Evolutionary conservation across 2,113 vertebrate genomes (phyloP).

Genomic region (Microtus pennsylvanicus): DNA sequence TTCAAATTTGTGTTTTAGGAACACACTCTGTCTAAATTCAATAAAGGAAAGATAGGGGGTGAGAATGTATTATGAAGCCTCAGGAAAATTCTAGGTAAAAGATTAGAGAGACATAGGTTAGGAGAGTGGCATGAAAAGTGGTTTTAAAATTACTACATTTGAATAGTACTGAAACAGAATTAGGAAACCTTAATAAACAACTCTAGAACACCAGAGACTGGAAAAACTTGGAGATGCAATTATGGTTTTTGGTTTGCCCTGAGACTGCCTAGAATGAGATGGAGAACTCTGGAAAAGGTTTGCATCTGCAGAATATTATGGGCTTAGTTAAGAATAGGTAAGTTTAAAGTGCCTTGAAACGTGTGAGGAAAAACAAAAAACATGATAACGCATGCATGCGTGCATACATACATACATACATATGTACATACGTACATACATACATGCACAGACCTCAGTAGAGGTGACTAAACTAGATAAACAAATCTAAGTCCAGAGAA

Average conservation of each 20-base stretch:
- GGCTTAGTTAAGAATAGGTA: neutral
- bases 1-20: constrained; percentile 24
- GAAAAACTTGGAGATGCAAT: neutral
- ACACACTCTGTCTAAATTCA: neutral
- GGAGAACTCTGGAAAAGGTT: neutral
- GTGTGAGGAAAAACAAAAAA: neutral
- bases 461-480: neutral
- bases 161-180: constrained; percentile 24
- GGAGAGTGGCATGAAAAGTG: neutral
- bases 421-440: neutral
- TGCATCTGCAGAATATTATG: constrained; percentile 11
- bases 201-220: neutral
- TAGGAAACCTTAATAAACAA: neutral
- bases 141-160: neutral
- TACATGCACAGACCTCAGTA: neutral
- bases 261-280: neutral
- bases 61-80: neutral
- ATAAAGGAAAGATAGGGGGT: neutral
- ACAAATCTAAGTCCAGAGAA: constrained; percentile 23
- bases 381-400: neutral
- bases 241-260: neutral
- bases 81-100: neutral
- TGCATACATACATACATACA: neutral
- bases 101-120: neutral
- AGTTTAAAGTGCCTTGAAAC: neutral